phyloP scores from a whole-genome alignment of 2,888 invertebrate genomes.

The Dynastes tityus region DNA sequence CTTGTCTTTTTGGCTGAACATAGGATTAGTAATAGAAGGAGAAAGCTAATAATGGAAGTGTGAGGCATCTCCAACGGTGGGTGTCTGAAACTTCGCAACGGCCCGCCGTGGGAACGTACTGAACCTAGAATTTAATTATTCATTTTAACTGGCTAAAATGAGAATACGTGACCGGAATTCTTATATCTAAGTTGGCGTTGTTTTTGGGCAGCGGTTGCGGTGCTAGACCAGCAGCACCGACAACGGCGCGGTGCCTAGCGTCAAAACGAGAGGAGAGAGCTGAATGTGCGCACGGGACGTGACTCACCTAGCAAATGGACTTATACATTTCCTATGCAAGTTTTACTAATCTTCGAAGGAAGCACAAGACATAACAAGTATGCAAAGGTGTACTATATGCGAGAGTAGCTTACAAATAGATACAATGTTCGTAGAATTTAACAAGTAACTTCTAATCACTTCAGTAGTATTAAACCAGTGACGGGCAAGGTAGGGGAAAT shows the following conservation, averaged over 20 bases:
- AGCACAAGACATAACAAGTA: no score
- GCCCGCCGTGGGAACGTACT: constrained; percentile 9
- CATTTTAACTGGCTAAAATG: constrained; percentile 58
- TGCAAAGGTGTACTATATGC: no score
- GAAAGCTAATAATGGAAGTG: no score
- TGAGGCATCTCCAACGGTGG: not conserved
- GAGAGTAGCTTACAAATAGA: no score
- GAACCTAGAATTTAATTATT: constrained; percentile 58
- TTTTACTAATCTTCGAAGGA: not conserved
- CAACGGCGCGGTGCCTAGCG: not conserved
- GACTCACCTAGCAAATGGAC: constrained; percentile 24
- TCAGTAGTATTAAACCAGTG: not conserved
- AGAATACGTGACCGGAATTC: constrained; percentile 57
- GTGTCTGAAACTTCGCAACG: not conserved
- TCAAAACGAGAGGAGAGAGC: not conserved
- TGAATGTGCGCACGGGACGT: not conserved
- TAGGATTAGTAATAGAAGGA: no score
- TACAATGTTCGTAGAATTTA: no score
- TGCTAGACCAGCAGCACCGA: not conserved
- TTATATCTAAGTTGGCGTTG: constrained; percentile 9
- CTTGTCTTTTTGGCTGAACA: no score
- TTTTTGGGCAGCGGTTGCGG: not conserved
- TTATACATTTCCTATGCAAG: not conserved
- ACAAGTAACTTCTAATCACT: no score
- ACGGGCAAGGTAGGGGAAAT: no score